Evolutionary conservation across 2,888 invertebrate genomes (phyloP), one percentile per base, ranked within the genome.

Genomic region (Leptopilina myrica): DNA sequence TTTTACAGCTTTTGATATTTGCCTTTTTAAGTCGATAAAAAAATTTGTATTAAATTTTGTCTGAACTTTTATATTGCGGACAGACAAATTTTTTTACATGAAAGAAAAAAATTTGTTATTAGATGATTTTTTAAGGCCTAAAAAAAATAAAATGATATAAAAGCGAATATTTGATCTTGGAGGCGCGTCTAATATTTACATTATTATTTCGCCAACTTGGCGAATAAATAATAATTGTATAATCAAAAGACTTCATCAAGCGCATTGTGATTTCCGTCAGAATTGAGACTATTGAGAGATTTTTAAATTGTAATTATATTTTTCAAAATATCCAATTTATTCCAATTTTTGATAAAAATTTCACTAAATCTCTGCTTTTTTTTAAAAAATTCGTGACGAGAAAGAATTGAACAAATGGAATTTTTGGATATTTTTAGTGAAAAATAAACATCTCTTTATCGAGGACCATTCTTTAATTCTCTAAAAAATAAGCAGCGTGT

Each of bases 241-340:
- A 76, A 79, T 73, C 46, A 76, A 79, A 86, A 86, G 84, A 86
- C 86, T 86, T 87, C 85, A 84, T 88, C 86, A 87, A 88, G 88
- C 88, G 86, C 85, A 89, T 88, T 87, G 86, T 88, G 87, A 88
- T 89, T 83, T 86, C 81, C 80, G 84, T 83, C 82, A 82, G 82
- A 82, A 81, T 82, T 77, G 75, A 69, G 76, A 81, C 77, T 73
- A 73, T 56, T 26, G 14, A 69, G 69, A 69, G 26, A 43, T 67
- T 33, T 33, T 33, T 5, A 12, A 64, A 53, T 53, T 43, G 15
- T 8, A 12, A 64, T 26, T 78, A 26, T 78, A 26, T 64, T 73
- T 9, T 56, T 73, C 33, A 56, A 73, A 59, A 73, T 73, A 33
- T 73, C 56, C 73, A 73, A 73, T 56, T 53, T n/a, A 73, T 33